Base-by-base conservation (phyloP, 2,113 vertebrate species). In the Phycodurus eques region DNA sequence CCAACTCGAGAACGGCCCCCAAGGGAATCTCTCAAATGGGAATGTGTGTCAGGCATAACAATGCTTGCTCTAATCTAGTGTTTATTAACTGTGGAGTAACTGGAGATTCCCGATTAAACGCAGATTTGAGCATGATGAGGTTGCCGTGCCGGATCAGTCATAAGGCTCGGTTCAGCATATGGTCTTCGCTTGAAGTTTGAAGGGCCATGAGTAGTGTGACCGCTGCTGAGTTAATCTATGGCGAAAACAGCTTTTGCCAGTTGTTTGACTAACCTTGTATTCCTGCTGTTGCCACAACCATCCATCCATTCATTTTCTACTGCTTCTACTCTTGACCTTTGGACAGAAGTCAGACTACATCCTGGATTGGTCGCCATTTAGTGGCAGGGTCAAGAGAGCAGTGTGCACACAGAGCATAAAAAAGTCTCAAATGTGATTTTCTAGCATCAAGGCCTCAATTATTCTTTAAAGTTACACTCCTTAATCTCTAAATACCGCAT, bases 1-100 rank as follows among this genome's bases (percentile, higher is more conserved):
- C 94, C 95, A 95, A 91, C 88, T 88, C 87, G 84, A 85, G 91
- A 91, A 89, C 70, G 63, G 46, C 71, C 81, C 84, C 85, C 89
- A 65, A 88, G 90, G 94, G 94, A 94, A 92, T 92, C 92, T 93
- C 74, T 93, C 89, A 92, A 93, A 92, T 90, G 92, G 91, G 94
- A 94, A 92, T 94, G 92, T 93, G 92, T 94, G 93, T 93, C 90
- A 91, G 91, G 91, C 92, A 91, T 93, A 90, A 91, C 93, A 92
- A 94, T 96, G 94, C 95, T 94, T 94, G 93, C 88, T 92, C 92
- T 95, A 95, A 94, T 94, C 95, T 95, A 93, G 89, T 94, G 94
- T 95, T 97, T 97, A 97, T 98, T 96, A 96, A 95, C 94, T 93
- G 92, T 91, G 88, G 91, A 90, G 94, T 93, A 95, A 96, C 93